A percentile compares a stretch with the other conserved stretches of the same genome.
phyloP scores from a whole-genome alignment of 1,140 invertebrate genomes.

The Neoseiulus cucumeris region DNA sequence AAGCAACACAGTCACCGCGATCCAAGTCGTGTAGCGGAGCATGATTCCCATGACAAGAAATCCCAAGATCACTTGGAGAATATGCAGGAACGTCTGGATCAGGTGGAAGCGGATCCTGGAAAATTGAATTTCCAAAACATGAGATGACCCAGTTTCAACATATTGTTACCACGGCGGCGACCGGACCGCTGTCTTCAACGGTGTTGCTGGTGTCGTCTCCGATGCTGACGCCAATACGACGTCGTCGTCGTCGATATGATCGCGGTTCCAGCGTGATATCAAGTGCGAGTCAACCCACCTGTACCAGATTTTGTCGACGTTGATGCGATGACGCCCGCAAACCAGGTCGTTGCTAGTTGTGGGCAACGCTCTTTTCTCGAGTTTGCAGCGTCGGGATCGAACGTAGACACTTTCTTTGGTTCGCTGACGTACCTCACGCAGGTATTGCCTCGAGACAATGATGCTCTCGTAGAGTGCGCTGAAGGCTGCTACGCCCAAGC shows the following conservation, averaged over 20 bases:
- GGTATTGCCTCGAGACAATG: not conserved
- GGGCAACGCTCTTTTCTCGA: not conserved
- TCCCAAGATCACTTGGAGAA: not conserved
- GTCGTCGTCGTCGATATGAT: no score
- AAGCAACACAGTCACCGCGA: not conserved
- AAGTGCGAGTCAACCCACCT: not conserved
- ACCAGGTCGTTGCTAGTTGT: not conserved
- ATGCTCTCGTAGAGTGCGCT: not conserved
- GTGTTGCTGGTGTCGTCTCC: no score
- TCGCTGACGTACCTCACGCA: not conserved
- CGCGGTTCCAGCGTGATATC: no score
- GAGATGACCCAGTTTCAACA: no score
- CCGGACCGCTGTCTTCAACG: no score
- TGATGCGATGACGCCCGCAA: not conserved
- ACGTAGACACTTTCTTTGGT: slow-evolving; percentile 1
- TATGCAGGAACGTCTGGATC: not conserved
- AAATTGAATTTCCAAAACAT: not conserved
- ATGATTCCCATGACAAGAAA: slow-evolving; percentile 1
- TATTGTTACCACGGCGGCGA: no score
- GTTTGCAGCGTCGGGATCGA: not conserved
- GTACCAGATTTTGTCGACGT: slow-evolving; percentile 11
- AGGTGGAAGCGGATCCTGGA: not conserved
- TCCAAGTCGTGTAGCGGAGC: not conserved
- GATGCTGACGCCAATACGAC: no score
- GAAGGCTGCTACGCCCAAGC: not conserved